A percentile compares a stretch with the other conserved stretches of the same genome.
phyloP scores from a whole-genome alignment of 2,888 invertebrate genomes.

The Callimorpha dominula region DNA sequence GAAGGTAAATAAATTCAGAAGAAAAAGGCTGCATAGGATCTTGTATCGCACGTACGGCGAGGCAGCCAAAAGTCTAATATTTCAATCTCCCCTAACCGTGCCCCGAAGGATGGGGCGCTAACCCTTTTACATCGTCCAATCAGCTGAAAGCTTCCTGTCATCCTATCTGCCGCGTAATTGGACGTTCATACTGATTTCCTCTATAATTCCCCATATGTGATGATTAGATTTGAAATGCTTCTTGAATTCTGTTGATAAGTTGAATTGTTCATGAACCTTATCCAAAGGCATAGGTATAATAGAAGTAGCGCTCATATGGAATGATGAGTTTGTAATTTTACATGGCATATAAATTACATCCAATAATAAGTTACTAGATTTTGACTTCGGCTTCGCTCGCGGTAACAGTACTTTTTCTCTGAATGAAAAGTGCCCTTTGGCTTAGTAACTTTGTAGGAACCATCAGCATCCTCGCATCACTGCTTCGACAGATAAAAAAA shows the following conservation, averaged over 20 bases:
- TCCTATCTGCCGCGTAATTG: conserved; percentile 53
- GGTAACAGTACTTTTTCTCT: too few relatives aligned
- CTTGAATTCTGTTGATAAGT: background rate
- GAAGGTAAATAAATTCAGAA: conserved; percentile 6
- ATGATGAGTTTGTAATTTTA: background rate
- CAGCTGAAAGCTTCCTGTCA: conserved; percentile 71
- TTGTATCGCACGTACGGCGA: background rate
- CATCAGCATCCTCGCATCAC: too few relatives aligned
- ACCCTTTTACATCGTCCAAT: conserved; percentile 70
- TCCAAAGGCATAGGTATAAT: background rate
- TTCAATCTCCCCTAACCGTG: conserved; percentile 38
- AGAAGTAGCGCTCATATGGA: too few relatives aligned
- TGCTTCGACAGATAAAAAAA: too few relatives aligned
- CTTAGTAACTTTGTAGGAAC: too few relatives aligned
- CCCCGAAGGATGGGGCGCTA: conserved; percentile 51
- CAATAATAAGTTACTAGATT: background rate
- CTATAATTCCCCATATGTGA: conserved; percentile 2
- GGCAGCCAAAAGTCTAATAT: conserved; percentile 41
- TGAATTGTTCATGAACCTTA: background rate
- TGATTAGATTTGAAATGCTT: conserved; percentile 9
- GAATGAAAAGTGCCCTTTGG: too few relatives aligned
- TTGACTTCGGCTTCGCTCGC: too few relatives aligned
- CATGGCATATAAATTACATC: background rate
- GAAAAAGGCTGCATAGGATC: conserved; percentile 4
- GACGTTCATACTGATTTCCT: conserved; percentile 34